Conservation (phyloP, 2,888 invertebrate genomes). For the Amblyjoppa fuscipennis region DNA sequence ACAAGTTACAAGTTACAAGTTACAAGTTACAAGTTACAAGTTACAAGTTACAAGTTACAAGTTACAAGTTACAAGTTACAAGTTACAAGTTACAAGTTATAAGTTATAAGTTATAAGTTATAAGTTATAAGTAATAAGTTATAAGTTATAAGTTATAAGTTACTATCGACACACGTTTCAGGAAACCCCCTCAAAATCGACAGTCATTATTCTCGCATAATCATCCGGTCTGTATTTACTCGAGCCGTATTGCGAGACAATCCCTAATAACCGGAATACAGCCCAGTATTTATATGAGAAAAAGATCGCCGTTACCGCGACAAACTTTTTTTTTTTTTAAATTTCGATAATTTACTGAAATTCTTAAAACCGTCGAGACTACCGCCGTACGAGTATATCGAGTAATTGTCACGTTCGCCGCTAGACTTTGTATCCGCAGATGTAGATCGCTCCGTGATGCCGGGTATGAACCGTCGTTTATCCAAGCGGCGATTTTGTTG, state of each 20-base stretch:
- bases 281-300: conserved; percentile 5
- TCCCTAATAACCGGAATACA: conserved; percentile 62
- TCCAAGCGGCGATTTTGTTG: conserved; percentile 5
- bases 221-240: conserved; percentile 1
- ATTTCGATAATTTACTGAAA: background rate
- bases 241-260: conserved; percentile 57
- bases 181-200: conserved; percentile 18
- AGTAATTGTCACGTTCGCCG: background rate
- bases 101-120: too few relatives aligned
- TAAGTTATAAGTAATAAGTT: too few relatives aligned
- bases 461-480: conserved; percentile 20
- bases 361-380: background rate
- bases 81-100: background rate
- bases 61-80: too few relatives aligned
- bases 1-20: too few relatives aligned
- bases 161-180: conserved; percentile 39
- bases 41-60: background rate
- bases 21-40: too few relatives aligned
- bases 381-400: background rate
- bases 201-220: conserved; percentile 29
- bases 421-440: conserved; percentile 10
- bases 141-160: background rate
- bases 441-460: background rate
- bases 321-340: too few relatives aligned
- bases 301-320: background rate